Evolutionary conservation across 2,113 vertebrate species (phyloP), one percentile per base, ranked within the genome.

Genomic region (Apteryx owenii): DNA sequence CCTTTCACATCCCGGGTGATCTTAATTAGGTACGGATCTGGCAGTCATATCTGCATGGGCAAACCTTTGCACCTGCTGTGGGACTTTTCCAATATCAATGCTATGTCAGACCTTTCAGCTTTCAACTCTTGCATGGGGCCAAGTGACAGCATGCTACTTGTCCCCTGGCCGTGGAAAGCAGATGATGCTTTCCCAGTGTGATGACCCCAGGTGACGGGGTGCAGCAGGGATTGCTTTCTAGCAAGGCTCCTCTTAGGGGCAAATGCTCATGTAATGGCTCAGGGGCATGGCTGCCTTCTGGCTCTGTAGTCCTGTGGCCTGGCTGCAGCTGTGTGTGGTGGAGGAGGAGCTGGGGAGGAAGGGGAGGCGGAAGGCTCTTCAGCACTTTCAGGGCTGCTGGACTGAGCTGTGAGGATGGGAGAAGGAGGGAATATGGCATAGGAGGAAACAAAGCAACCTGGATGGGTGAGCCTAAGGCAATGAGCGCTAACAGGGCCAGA

Each of bases 191-290:
- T 60, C 56, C 56, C 29, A 60, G 29, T 60, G 56, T 19, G 16
- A 60, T 20, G 31, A 10, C 29, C 66, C 66, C 36, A 36, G 20
- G 22, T 88, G 48, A n/a, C 14, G 42, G 21, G 26, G 6, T 61
- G 8, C 0, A 7, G 25, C 1, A 5, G 46, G 26, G 6, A 58
- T 23, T 0, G 1, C 28, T 42, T 68, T 60, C 10, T 86, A 73
- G 26, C 40, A 81, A 78, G 31, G 40, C 21, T 90, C 36, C 10
- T 81, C 73, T 7, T 54, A 8, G 10, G 23, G 48, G 4, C 1
- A 66, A 75, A 21, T 64, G 11, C 29, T 88, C 54, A 23, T 58
- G 10, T 48, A 3, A 4, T 64, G 18, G 15, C 11, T 71, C 65
- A 48, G 31, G 19, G 48, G 69, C 69, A 51, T 25, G 31, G 40